Conservation (phyloP, 2,113 vertebrate species). For the Apus apus region DNA sequence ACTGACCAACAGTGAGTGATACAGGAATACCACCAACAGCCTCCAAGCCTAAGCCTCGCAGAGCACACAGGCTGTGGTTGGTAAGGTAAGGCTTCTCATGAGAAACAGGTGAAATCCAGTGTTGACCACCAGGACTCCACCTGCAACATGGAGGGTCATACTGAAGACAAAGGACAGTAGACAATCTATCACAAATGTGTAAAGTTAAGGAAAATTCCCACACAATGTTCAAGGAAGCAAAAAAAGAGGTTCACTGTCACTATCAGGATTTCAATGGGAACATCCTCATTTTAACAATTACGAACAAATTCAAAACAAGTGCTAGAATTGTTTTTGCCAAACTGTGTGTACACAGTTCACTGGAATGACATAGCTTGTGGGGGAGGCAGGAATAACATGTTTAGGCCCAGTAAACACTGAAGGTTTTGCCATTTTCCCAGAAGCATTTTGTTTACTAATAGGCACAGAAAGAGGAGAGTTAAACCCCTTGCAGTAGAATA, state of each 20-base stretch:
- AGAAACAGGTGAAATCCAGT: neutral
- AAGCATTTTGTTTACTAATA: slow-evolving; percentile 61
- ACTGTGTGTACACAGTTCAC: slow-evolving; percentile 38
- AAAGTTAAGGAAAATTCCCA: neutral
- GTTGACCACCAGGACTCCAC: neutral
- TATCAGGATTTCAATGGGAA: slow-evolving; percentile 17
- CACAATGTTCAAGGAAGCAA: neutral
- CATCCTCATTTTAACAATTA: slow-evolving; percentile 43
- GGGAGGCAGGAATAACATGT: slow-evolving; percentile 54
- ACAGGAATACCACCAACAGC: neutral
- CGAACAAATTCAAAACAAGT: slow-evolving; percentile 56
- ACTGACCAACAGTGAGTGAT: neutral
- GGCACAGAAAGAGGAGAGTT: neutral
- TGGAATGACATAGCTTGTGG: slow-evolving; percentile 56
- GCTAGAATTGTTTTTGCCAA: slow-evolving; percentile 65
- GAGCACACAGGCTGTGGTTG: neutral
- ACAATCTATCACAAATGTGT: neutral
- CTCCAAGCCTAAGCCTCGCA: neutral
- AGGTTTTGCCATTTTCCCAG: slow-evolving; percentile 51
- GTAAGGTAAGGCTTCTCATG: neutral
- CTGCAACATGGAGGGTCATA: neutral
- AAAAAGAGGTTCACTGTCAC: neutral
- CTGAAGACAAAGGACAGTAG: neutral
- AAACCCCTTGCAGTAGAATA: neutral
- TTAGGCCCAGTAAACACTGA: slow-evolving; percentile 54